Evolutionary conservation across 2,888 invertebrate species (phyloP).

Genomic region (Drosophila anomalipes): DNA sequence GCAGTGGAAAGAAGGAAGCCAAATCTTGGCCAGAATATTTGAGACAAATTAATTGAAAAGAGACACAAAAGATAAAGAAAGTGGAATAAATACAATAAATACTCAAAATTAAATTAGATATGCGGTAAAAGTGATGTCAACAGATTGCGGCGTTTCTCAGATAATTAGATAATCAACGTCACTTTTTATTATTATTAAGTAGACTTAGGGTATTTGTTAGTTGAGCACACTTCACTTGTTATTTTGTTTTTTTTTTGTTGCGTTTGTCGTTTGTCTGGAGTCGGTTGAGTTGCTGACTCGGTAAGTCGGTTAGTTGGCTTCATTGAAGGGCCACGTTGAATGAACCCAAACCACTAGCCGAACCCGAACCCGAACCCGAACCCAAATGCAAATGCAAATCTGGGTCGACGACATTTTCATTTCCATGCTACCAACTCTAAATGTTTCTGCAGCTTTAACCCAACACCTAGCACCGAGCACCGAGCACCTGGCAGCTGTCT

Average conservation of each 20-base stretch:
- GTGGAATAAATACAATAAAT: neutral
- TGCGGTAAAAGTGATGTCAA: neutral
- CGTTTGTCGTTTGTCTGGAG: constrained; percentile 23
- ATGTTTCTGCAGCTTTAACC: constrained; percentile 49
- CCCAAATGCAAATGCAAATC: constrained; percentile 55
- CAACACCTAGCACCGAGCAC: neutral
- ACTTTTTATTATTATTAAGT: neutral
- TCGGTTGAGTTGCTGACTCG: constrained; percentile 12
- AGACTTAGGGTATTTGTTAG: neutral
- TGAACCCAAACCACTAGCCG: constrained; percentile 38
- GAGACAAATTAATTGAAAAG: neutral
- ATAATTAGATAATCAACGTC: neutral
- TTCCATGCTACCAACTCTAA: constrained; percentile 40
- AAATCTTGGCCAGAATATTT: neutral
- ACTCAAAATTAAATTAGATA: neutral
- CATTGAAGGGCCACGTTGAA: constrained; percentile 52
- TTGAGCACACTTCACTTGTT: neutral
- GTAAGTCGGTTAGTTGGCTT: constrained; percentile 59
- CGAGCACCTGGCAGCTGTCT: neutral
- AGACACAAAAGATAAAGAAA: neutral
- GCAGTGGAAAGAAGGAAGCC: neutral
- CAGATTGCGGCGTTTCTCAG: neutral
- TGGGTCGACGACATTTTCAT: constrained; percentile 59
- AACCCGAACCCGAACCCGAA: constrained; percentile 47
- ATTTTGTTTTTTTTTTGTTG: constrained; percentile 5